phyloP scores from a whole-genome alignment of 1,140 invertebrate genomes.

The Psix sp. region DNA sequence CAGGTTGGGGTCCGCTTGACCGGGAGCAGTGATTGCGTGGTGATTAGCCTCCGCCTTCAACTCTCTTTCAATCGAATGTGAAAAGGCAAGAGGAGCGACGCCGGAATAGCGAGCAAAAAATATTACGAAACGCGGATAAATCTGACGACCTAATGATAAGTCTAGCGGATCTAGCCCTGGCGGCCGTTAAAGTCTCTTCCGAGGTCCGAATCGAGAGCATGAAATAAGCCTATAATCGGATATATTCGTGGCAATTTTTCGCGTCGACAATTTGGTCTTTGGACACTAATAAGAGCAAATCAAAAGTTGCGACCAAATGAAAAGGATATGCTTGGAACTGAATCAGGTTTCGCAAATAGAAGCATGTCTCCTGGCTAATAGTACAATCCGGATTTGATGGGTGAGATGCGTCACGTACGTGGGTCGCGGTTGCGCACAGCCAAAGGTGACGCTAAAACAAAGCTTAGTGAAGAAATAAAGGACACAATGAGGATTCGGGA shows the following conservation, averaged over 20 bases:
- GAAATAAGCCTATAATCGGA: too few relatives aligned
- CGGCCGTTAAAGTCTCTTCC: slow-evolving; percentile 1
- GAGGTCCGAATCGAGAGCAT: background rate
- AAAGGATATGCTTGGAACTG: too few relatives aligned
- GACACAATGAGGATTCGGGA: slow-evolving; percentile 5
- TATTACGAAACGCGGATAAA: slow-evolving; percentile 40
- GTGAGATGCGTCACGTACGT: slow-evolving; percentile 17
- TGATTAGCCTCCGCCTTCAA: slow-evolving; percentile 73
- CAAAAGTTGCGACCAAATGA: too few relatives aligned
- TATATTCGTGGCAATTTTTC: too few relatives aligned
- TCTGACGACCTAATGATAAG: slow-evolving; percentile 42
- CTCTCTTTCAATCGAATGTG: slow-evolving; percentile 62
- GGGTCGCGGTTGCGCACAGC: slow-evolving; percentile 4
- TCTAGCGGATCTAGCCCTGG: slow-evolving; percentile 1
- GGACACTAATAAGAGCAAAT: too few relatives aligned
- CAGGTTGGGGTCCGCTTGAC: slow-evolving; percentile 66
- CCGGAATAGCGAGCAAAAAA: slow-evolving; percentile 7
- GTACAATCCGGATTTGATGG: too few relatives aligned
- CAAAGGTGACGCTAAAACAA: too few relatives aligned
- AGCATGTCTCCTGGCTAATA: too few relatives aligned
- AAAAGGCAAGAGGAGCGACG: slow-evolving; percentile 19
- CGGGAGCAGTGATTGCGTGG: slow-evolving; percentile 73
- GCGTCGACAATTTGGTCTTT: too few relatives aligned
- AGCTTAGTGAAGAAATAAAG: too few relatives aligned
- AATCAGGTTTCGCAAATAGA: too few relatives aligned